Conservation (phyloP, 2,888 invertebrate species). For the Belgica antarctica region DNA sequence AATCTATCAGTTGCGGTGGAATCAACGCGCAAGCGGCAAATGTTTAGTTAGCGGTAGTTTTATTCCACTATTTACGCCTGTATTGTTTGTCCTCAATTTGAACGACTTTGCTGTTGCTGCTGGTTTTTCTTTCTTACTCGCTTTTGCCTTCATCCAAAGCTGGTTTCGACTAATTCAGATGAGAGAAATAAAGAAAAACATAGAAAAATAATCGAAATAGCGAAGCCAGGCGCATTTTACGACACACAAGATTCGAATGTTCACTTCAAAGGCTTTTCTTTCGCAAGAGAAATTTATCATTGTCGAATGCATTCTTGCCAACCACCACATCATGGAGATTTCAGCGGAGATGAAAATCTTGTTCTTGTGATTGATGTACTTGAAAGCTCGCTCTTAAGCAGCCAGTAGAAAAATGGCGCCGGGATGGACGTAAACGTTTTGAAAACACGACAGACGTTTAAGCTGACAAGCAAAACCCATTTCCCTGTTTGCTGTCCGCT, state of each 20-base stretch:
- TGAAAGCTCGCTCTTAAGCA: background rate
- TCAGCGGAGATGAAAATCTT: background rate
- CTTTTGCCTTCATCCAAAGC: background rate
- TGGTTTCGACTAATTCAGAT: background rate
- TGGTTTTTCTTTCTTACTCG: slow-evolving; percentile 14
- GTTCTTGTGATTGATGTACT: slow-evolving; percentile 3
- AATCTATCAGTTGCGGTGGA: slow-evolving; percentile 19
- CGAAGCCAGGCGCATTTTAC: background rate
- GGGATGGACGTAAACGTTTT: too few relatives aligned
- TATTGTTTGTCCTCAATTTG: slow-evolving; percentile 38
- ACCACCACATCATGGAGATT: slow-evolving; percentile 9
- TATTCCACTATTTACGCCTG: slow-evolving; percentile 28
- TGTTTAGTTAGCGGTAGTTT: slow-evolving; percentile 41
- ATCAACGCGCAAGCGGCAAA: slow-evolving; percentile 14
- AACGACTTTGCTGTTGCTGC: slow-evolving; percentile 15
- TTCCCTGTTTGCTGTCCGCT: slow-evolving; percentile 1
- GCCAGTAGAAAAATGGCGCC: background rate
- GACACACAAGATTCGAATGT: slow-evolving; percentile 33
- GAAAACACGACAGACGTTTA: too few relatives aligned
- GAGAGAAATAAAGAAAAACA: too few relatives aligned
- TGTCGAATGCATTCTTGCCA: slow-evolving; percentile 1
- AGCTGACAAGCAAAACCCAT: background rate
- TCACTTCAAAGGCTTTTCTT: too few relatives aligned
- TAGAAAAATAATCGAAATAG: slow-evolving; percentile 8
- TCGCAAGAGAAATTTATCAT: too few relatives aligned